Evolutionary conservation across 2,797 vertebrate genomes (phyloP).

Genomic region (Caiman crocodilus): DNA sequence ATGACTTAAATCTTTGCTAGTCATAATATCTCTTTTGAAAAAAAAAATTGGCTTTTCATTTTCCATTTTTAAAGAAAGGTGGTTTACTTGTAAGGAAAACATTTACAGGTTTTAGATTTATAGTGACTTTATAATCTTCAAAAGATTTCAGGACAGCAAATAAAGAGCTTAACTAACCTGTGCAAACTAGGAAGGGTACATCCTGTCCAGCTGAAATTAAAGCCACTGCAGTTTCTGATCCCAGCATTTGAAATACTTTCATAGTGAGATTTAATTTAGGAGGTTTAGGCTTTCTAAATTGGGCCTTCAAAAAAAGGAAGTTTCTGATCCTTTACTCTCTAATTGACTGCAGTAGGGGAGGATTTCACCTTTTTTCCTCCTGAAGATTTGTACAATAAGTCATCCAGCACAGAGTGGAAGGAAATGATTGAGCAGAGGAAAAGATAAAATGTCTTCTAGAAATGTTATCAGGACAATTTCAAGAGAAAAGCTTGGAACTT

Average conservation of each 20-base stretch:
- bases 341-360: background rate
- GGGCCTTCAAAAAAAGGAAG: background rate
- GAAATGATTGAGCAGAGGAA: background rate
- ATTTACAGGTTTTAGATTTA: background rate
- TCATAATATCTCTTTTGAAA: constrained; percentile 9
- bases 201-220: background rate
- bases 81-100: background rate
- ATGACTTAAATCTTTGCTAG: background rate
- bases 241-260: background rate
- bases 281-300: constrained; percentile 18
- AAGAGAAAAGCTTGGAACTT: background rate
- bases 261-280: background rate
- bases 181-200: background rate
- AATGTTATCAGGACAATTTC: background rate
- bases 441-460: background rate
- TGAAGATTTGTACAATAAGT: background rate
- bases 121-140: constrained; percentile 18
- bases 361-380: background rate
- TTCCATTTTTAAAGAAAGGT: background rate
- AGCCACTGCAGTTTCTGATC: background rate
- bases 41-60: background rate
- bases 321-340: background rate
- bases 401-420: background rate
- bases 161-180: background rate
- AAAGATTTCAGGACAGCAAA: background rate